Evolutionary conservation across 1,140 invertebrate species (phyloP), one percentile per base, ranked within the genome.

Genomic region (Drosophila sturtevanti): DNA sequence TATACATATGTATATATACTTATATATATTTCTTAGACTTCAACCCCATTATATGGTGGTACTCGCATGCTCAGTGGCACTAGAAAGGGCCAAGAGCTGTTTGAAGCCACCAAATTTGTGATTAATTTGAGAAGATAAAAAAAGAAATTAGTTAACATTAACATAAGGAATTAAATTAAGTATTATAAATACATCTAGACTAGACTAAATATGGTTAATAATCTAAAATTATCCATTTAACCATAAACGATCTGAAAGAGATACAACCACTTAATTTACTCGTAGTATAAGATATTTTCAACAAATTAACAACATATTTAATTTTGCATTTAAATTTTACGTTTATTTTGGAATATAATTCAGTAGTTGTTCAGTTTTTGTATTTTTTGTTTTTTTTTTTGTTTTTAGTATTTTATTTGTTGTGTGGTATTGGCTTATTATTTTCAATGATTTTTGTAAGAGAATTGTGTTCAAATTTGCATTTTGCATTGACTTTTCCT

Each of bases 261-360:
- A n/a, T n/a, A n/a, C n/a, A n/a, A n/a, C n/a, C n/a, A n/a, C n/a
- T n/a, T n/a, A n/a, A n/a, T n/a, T n/a, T n/a, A n/a, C n/a, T n/a
- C n/a, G n/a, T n/a, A n/a, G n/a, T n/a, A n/a, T n/a, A 48, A 74
- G 16, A 69, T 41, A 27, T 24, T 54, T 10, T 14, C 9, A 62
- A 5, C 12, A 31, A 35, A 52, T 75, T 68, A 75, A 75, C 35
- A 68, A 72, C 21, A 6, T 6, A 9, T 56, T 56, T 61, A 10
- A 24, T 18, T 58, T 59, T 44, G 54, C 48, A 59, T 34, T 77
- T 69, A 24, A 41, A 37, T 74, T 68, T 80, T 77, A 69, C 41
- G 51, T 77, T 74, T 85, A 74, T 77, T 77, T 77, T 37, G 56
- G 81, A 80, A 73, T 85, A 84, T 85, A 77, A 68, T 74, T 70